Conservation (phyloP, 2,113 vertebrate species). For the Xenus cinereus region DNA sequence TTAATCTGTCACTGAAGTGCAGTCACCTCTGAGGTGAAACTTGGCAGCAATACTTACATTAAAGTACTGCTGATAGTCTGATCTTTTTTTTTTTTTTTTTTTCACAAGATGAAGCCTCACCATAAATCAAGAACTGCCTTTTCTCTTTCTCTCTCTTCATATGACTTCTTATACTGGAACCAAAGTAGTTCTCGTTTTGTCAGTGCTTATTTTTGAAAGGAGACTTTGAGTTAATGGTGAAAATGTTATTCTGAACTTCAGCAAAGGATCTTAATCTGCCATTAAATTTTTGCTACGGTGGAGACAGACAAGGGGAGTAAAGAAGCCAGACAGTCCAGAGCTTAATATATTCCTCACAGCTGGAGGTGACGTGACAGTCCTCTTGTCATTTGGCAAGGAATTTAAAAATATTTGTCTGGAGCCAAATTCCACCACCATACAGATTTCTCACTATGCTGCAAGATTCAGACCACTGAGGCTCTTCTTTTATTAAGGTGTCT, state of each 20-base stretch:
- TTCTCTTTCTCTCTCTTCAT: background rate
- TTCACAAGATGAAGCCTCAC: background rate
- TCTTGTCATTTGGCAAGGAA: background rate
- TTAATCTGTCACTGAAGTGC: background rate
- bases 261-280: background rate
- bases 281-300: background rate
- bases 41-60: background rate
- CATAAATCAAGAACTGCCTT: background rate
- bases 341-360: background rate
- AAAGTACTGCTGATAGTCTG: background rate
- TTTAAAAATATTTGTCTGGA: background rate
- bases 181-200: background rate
- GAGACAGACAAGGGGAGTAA: background rate
- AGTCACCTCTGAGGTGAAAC: background rate
- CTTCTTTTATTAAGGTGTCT: slow-evolving; percentile 2
- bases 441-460: background rate
- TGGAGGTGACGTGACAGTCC: background rate
- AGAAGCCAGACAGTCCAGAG: background rate
- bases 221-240: background rate
- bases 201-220: slow-evolving; percentile 12
- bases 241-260: background rate
- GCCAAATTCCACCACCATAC: background rate
- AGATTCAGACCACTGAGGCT: background rate
- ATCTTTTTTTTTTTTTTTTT: background rate
- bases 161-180: background rate